Conservation (phyloP, 1,140 invertebrate species). For the Schlechtendalia chinensis region DNA sequence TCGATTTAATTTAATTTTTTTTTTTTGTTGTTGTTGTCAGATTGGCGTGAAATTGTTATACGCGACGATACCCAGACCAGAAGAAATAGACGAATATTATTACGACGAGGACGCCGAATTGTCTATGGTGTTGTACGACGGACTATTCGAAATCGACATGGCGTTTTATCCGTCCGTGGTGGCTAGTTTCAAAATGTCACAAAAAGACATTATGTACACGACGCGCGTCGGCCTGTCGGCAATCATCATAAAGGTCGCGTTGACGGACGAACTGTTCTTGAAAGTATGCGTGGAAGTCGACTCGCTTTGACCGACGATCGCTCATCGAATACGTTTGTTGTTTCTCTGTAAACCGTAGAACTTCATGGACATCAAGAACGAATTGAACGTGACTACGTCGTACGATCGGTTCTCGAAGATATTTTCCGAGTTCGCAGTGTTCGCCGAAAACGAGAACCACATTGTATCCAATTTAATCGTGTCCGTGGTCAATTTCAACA, state of each 20-base stretch:
- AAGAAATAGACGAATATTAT: conserved; percentile 38
- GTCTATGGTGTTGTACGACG: conserved; percentile 57
- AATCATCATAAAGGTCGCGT: conserved; percentile 60
- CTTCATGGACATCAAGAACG: conserved; percentile 46
- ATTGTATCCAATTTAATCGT: conserved; percentile 21
- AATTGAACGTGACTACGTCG: conserved; percentile 36
- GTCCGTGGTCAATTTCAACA: conserved; percentile 37
- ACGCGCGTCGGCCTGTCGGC: conserved; percentile 57
- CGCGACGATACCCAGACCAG: conserved; percentile 25
- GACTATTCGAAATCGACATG: conserved; percentile 63
- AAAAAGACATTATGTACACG: conserved; percentile 60
- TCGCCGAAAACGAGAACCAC: conserved; percentile 32
- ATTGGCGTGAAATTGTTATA: conserved; percentile 22
- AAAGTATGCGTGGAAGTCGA: conserved; percentile 53
- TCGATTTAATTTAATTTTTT: too few relatives aligned
- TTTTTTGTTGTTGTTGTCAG: neutral
- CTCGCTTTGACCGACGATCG: neutral
- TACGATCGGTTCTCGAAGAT: conserved; percentile 34
- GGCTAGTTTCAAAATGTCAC: conserved; percentile 62
- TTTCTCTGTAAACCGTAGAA: conserved; percentile 25
- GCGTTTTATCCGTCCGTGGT: conserved; percentile 65
- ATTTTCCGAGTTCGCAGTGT: conserved; percentile 35
- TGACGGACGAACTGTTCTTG: conserved; percentile 59
- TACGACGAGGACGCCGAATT: conserved; percentile 30
- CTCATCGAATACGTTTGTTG: too few relatives aligned